phyloP scores from a whole-genome alignment of 1,140 invertebrate genomes.

The Drosophila sechellia region DNA sequence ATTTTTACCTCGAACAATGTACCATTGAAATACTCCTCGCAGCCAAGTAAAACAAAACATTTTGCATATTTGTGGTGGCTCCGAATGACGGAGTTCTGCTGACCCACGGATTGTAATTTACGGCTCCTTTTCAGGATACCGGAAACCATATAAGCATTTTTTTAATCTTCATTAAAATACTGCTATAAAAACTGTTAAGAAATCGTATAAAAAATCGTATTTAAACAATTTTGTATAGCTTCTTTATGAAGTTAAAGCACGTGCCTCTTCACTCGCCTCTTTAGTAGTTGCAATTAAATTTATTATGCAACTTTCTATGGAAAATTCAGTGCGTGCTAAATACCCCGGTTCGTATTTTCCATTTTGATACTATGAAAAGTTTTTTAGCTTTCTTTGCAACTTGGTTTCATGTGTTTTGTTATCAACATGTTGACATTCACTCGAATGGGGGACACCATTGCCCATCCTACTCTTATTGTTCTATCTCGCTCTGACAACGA shows the following conservation, averaged over 20 bases:
- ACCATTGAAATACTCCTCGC: conserved; percentile 46
- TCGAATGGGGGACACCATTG: conserved; percentile 21
- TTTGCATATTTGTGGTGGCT: conserved; percentile 39
- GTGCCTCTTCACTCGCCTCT: too few relatives aligned
- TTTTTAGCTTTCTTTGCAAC: conserved; percentile 21
- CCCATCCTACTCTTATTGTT: conserved; percentile 4
- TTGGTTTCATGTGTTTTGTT: conserved; percentile 57
- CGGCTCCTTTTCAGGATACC: neutral
- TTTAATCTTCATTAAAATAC: too few relatives aligned
- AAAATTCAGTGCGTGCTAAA: conserved; percentile 9
- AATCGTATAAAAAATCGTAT: neutral
- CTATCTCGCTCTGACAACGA: conserved; percentile 22
- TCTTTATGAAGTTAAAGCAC: neutral
- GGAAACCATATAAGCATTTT: neutral
- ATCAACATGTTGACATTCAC: conserved; percentile 79
- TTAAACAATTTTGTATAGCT: conserved; percentile 2
- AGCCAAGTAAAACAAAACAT: conserved; percentile 31
- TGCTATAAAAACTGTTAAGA: too few relatives aligned
- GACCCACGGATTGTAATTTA: conserved; percentile 1
- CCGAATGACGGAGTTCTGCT: conserved; percentile 15
- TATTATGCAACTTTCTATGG: conserved; percentile 36
- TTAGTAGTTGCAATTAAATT: conserved; percentile 18
- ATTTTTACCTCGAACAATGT: conserved; percentile 57
- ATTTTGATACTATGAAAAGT: conserved; percentile 22
- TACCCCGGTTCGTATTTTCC: conserved; percentile 20